Base-by-base conservation (phyloP, 2,888 invertebrate genomes). In the Macaria liturata region DNA sequence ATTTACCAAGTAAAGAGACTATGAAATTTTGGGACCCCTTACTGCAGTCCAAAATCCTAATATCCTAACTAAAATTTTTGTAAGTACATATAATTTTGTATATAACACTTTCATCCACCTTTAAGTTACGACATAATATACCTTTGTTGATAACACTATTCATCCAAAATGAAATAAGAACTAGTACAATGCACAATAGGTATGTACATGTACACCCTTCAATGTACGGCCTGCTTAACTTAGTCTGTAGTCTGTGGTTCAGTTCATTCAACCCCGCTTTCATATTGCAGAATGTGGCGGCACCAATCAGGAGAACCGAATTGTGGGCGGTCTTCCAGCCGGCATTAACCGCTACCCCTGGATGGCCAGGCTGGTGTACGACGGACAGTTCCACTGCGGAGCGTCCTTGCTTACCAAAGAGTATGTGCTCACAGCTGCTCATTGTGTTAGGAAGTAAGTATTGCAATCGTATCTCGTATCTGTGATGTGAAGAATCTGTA, bases 321-420 rank as follows among this genome's bases (percentile, higher is more conserved):
- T 97, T 66, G 96, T 97, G 55, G 97, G 97, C 51, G 97, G 97
- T 9, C 93, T 94, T 74, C 96, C 97, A 31, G 95, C 97, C 0
- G 95, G 95, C 52, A 93, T 96, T 39, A 96, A 97, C 87, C 94
- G 95, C 68, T 97, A 96, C 83, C 97, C 97, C 6, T 97, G 97
- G 97, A 94, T 97, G 84, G 97, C 96, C 3, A 93, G 97, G 70
- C 93, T 97, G 55, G 95, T 97, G 9, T 97, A 97, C 81, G 96
- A 97, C 76, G 97, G 97, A 0, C 96, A 96, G 83, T 97, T 97
- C 87, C 97, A 97, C 80, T 97, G 97, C 75, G 97, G 97, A 0
- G 97, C 95, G 31, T 96, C 97, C 3, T 91, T 97, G 34, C 91
- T 97, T 46, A 96, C 96, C 55, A 95, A 95, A 79, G 96, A 97